Base-by-base conservation (phyloP, 2,113 vertebrate species). In the Perognathus longimembris region DNA sequence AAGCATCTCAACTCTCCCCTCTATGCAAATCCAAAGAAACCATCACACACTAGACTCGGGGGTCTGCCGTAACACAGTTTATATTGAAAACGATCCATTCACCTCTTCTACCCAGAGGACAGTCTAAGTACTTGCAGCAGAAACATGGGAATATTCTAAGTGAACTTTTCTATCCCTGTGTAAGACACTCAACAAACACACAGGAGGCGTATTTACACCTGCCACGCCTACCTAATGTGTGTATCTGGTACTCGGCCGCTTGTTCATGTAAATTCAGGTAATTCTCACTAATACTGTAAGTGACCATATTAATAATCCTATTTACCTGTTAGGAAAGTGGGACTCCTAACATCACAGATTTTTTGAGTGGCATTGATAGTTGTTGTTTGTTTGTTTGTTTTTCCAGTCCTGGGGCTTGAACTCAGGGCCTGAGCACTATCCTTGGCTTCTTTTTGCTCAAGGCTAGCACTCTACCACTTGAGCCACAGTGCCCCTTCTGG, bases 41-140 rank as follows among this genome's bases (percentile, higher is more conserved):
- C 71, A 6, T 83, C 36, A 71, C 22, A 4, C 2, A 11, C 36
- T 28, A 54, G 30, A 42, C 32, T 5, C 24, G 0, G 38, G 3
- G 14, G 57, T 26, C 73, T 61, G n/a, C 69, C 7, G 1, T 1
- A 12, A 59, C 0, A 45, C 0, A n/a, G 5, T 64, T 26, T 5
- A 4, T 45, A 14, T 6, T 50, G 24, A 6, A 75, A 42, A 26
- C 64, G 11, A 4, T 14, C 54, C 28, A 32, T 24, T 38, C 36
- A 2, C n/a, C 42, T 81, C 22, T 45, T 21, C 59, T 20, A 20
- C 32, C 14, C 73, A 21, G 26, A 73, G 30, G n/a, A 17, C 3
- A 38, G 30, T 28, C 15, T 36, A 34, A 61, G 90, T 45, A 77
- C 40, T 5, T 20, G 18, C 1, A 36, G 30, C n/a, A 80, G 38